Conservation (phyloP, 2,113 vertebrate genomes). For the Equus przewalskii region DNA sequence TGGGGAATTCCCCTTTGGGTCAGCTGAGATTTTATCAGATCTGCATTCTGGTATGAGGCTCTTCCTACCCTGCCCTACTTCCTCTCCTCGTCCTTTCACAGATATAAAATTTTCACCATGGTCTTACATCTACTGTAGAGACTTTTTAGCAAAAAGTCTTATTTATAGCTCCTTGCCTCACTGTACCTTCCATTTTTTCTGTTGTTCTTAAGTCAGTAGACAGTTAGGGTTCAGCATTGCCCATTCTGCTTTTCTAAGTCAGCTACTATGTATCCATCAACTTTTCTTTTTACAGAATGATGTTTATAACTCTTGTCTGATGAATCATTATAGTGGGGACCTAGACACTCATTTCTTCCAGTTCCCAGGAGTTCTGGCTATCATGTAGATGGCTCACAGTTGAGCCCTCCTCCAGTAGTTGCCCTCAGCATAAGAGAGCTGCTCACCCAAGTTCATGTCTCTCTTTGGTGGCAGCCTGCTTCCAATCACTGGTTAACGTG, state of each 20-base stretch:
- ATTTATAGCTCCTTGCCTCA: background rate
- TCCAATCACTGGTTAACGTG: background rate
- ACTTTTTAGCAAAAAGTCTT: background rate
- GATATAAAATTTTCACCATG: background rate
- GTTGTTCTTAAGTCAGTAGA: background rate
- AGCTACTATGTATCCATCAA: background rate
- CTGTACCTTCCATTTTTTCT: background rate
- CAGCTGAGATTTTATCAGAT: background rate
- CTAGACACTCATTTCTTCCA: background rate
- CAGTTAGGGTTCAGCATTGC: background rate
- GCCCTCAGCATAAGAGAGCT: background rate
- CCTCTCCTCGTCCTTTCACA: background rate
- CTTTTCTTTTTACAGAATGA: background rate
- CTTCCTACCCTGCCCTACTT: background rate
- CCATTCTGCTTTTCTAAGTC: background rate
- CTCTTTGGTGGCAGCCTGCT: background rate
- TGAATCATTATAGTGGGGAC: background rate
- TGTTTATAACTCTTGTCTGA: background rate
- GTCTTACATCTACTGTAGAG: background rate
- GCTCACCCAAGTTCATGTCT: background rate
- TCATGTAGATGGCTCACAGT: rapidly evolving
- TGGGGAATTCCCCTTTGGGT: background rate
- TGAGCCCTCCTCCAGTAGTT: background rate
- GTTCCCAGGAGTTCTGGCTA: background rate
- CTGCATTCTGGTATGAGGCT: background rate